Evolutionary conservation across 2,113 vertebrate genomes (phyloP).

Genomic region (Eira barbara): DNA sequence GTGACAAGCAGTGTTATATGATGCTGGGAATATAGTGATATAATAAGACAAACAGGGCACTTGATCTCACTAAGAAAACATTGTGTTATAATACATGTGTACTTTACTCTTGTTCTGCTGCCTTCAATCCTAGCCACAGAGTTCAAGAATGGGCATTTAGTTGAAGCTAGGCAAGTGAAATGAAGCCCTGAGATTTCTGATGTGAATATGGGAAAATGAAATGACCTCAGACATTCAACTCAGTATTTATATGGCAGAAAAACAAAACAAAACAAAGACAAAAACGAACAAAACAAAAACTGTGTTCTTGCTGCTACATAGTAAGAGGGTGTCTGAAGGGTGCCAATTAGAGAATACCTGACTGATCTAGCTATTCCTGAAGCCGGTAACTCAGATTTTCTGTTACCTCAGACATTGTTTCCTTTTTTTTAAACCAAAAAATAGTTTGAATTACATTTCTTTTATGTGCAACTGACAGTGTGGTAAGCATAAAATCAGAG

Average conservation of each 20-base stretch:
- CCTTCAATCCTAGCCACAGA: background rate
- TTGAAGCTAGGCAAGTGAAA: background rate
- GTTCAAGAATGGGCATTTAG: background rate
- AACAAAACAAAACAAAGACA: background rate
- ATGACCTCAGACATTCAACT: background rate
- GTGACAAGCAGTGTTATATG: background rate
- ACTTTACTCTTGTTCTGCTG: background rate
- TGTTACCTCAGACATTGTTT: background rate
- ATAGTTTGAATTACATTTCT: background rate
- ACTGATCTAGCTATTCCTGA: background rate
- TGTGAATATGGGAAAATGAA: background rate
- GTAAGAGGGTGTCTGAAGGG: background rate
- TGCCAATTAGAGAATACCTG: background rate
- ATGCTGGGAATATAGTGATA: background rate
- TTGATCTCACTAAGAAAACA: background rate
- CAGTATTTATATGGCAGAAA: background rate
- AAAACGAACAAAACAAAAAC: background rate
- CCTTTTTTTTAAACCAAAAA: background rate
- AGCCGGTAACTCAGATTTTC: background rate
- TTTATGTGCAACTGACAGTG: background rate
- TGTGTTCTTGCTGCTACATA: background rate
- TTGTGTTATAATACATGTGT: background rate
- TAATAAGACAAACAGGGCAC: background rate
- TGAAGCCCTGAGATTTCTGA: background rate
- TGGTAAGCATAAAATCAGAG: background rate